Evolutionary conservation across 2,888 invertebrate species (phyloP).

Genomic region (Volucella bombylans): DNA sequence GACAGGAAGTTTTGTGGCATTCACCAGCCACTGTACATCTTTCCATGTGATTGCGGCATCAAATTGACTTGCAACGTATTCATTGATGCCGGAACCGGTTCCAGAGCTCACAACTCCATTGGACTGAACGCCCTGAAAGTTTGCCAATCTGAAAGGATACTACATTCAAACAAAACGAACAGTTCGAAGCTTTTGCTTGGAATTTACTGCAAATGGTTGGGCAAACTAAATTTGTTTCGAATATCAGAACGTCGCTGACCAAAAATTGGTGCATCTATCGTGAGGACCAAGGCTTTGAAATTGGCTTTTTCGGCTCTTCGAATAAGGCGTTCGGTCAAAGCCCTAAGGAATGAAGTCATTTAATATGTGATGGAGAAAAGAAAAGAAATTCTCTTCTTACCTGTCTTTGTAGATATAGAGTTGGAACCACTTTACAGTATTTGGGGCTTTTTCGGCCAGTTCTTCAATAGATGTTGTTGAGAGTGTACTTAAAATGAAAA

Average conservation of each 20-base stretch:
- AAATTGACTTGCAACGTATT: slow-evolving; percentile 90
- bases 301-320: slow-evolving; percentile 90
- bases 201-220: slow-evolving; percentile 87
- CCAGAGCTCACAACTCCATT: slow-evolving; percentile 76
- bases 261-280: slow-evolving; percentile 94
- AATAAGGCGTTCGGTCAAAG: slow-evolving; percentile 88
- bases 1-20: slow-evolving; percentile 90
- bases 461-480: slow-evolving; percentile 94
- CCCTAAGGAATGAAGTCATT: slow-evolving; percentile 81
- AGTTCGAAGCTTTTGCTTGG: neutral
- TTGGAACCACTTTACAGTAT: slow-evolving; percentile 93
- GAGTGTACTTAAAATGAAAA: slow-evolving; percentile 93
- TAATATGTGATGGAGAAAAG: neutral
- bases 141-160: slow-evolving; percentile 86
- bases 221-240: slow-evolving; percentile 92
- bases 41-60: slow-evolving; percentile 93
- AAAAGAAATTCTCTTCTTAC: slow-evolving; percentile 79
- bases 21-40: slow-evolving; percentile 93
- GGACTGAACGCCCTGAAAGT: slow-evolving; percentile 86
- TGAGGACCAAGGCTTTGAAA: slow-evolving; percentile 93
- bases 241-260: slow-evolving; percentile 92
- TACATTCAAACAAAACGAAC: slow-evolving; percentile 1
- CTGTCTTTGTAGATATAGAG: slow-evolving; percentile 94
- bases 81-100: slow-evolving; percentile 87
- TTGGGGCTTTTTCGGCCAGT: slow-evolving; percentile 89